Base-by-base conservation (phyloP, 2,888 invertebrate genomes). In the Eurytoma adleriae region DNA sequence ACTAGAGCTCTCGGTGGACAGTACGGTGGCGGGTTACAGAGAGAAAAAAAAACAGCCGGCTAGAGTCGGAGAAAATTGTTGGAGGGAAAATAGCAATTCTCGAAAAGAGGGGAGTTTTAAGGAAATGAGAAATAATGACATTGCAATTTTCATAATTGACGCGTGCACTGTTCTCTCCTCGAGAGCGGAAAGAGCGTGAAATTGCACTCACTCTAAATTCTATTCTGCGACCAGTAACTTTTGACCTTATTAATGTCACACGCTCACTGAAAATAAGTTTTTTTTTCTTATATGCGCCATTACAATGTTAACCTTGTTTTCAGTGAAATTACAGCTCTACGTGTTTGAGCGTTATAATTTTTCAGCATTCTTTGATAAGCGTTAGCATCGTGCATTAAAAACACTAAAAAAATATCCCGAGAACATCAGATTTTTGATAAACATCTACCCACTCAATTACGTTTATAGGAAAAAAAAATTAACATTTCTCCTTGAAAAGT, bases 131-230 rank as follows among this genome's bases (percentile, higher is more conserved):
- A 66, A 27, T 82, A 82, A 72, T 73, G 69, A 76, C 72, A 40
- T 68, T 14, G 78, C 72, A 76, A 78, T 81, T 76, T 75, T 76
- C 48, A 56, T 79, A 82, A 82, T 79, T 73, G 79, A 73, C 64
- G 30, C 48, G 64, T 57, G 71, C 52, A 7, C 18, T 18, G 16
- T 50, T 76, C 40, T 7, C 40, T 10, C 10, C 71, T 67, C 61
- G 70, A 75, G 70, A 56, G 24, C 61, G 61, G 40, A 56, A 40
- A 16, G 27, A 7, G 24, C n/a, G 40, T 40, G 54, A 56, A 66
- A 67, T 74, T 66, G 20, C 61, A n/a, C 48, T 74, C 64, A 16
- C 56, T 64, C 64, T n/a, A 40, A 64, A 64, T 54, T 59, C 27
- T 24, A 16, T 16, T 27, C 16, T 5, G 27, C 50, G 16, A 16